Evolutionary conservation across 2,888 invertebrate species (phyloP), one percentile per base, ranked within the genome.

Genomic region (Agriopis leucophaearia): DNA sequence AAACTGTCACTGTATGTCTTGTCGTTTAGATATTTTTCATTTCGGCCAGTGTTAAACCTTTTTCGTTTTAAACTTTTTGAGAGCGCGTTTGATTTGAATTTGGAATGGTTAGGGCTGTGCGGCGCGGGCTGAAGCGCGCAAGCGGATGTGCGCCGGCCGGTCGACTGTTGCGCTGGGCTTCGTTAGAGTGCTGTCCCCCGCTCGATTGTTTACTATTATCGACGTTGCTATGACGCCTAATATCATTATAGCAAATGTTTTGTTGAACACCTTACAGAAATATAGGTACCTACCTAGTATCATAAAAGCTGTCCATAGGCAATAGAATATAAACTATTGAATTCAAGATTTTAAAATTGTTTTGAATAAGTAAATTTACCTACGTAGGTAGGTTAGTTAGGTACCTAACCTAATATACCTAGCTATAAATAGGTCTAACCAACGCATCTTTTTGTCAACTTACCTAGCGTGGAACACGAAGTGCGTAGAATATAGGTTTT

Each of bases 71-170:
- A 68, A 59, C 40, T 58, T 59, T 66, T 58, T 18, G 36, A 15
- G 55, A 63, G 44, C 68, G 56, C 52, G 64, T 60, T 64, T 73
- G 71, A 72, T 60, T 64, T 73, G 71, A 72, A 63, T 75, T 75
- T 71, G 64, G 66, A 68, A 61, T 74, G 71, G 77, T 66, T 76
- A 78, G 85, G 81, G 82, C 77, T 79, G 81, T 55, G 68, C 76
- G 85, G 88, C 88, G 88, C 89, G 84, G 87, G 87, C 83, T 82
- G 81, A 86, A 89, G 84, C 87, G 88, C 90, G 88, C 91, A 91
- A 88, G 88, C 93, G 92, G 93, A 94, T 94, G 91, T 92, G 93
- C 89, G 86, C 90, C 88, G 88, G 86, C 88, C 86, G 83, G 86
- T 78, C 84, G 86, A 88, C 87, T 89, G 87, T 83, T 87, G 86